Evolutionary conservation across 1,140 invertebrate genomes (phyloP), one percentile per base, ranked within the genome.

Genomic region (Homalodisca vitripennis): DNA sequence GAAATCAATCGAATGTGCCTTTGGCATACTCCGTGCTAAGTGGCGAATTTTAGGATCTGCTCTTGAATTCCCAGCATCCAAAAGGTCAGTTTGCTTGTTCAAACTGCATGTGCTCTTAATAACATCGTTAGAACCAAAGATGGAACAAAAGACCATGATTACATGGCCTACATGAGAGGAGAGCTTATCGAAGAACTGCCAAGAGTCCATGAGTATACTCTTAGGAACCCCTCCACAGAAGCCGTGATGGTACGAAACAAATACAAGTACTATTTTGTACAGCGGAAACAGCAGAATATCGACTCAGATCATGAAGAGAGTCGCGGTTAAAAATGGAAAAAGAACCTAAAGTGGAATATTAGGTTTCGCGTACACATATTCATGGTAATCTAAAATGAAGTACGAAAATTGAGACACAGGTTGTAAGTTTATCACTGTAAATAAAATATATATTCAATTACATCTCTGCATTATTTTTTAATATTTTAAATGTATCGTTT

Each of bases 1-100:
- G 31, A 31, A 67, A 78, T 30, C 48, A 13, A 48, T 67, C 22
- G 66, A 67, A 31, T 67, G 66, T 26, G 66, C 47, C 20, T 67
- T 67, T 53, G 66, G 66, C 14, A 67, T 67, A 48, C 29, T 70
- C 6, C 47, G 63, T 34, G 3, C 60, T 2, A 67, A 67, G 27
- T 67, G 66, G 66, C 6, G 66, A 51, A 24, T 67, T 26, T 47
- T 67, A 31, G 47, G 17, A 1, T 46, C 47, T 53, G 12, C 29
- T 1, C 6, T 67, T 53, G 66, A 67, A 53, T 55, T 62, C 3
- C 57, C 66, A 55, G 17, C 22, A 30, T 53, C 1, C 20, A 55
- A 20, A 12, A 47, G 10, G 34, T 29, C 12, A 46, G 46, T 22
- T 22, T 13, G 1, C 22, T 66, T 1, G 26, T 66, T 1, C 32